phyloP scores from a whole-genome alignment of 2,113 vertebrate species.

The Sylvietta virens region DNA sequence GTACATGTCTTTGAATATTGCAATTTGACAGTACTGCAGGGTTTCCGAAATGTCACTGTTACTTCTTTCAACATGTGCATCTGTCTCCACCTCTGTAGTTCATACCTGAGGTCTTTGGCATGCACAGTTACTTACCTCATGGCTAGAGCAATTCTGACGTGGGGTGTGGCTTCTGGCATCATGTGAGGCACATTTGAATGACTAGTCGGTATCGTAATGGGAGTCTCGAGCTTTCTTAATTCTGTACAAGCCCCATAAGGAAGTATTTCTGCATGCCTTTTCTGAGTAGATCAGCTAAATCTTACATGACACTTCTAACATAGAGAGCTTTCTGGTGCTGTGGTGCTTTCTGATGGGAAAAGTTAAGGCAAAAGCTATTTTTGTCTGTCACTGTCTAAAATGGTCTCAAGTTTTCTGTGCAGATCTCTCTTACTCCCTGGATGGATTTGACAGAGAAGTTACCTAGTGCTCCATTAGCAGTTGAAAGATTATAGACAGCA shows the following conservation, averaged over 20 bases:
- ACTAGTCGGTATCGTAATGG: background rate
- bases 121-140: background rate
- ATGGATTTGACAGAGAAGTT: constrained; percentile 61
- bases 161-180: background rate
- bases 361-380: background rate
- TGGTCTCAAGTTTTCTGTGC: constrained; percentile 21
- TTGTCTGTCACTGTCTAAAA: background rate
- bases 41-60: background rate
- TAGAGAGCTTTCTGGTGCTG: background rate
- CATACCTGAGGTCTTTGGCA: background rate
- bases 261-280: background rate
- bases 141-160: background rate
- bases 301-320: background rate
- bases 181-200: background rate
- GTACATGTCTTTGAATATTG: background rate
- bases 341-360: background rate
- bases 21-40: background rate
- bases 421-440: constrained; percentile 34
- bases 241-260: background rate
- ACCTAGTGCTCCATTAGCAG: constrained; percentile 69
- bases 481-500: constrained; percentile 73
- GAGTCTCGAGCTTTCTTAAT: background rate
- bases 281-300: background rate
- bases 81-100: background rate
- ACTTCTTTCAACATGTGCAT: background rate